phyloP scores from a whole-genome alignment of 2,797 vertebrate genomes.

The Rhinophrynus dorsalis region DNA sequence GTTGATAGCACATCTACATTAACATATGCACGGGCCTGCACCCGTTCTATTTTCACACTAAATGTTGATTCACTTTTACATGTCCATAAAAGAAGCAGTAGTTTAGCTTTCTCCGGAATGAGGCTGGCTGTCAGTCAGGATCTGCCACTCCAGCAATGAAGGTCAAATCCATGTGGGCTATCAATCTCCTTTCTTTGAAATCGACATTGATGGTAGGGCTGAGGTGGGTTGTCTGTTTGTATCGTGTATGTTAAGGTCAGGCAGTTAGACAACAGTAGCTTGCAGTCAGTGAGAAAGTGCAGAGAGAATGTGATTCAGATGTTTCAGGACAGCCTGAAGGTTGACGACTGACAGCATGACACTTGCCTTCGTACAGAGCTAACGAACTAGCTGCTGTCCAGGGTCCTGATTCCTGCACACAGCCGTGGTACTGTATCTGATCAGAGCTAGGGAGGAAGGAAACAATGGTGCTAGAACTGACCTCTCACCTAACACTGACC shows the following conservation, averaged over 20 bases:
- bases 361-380: constrained; percentile 73
- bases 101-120: constrained; percentile 57
- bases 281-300: constrained; percentile 66
- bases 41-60: constrained; percentile 8
- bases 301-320: constrained; percentile 57
- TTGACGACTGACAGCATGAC: constrained; percentile 84
- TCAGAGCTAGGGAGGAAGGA: constrained; percentile 43
- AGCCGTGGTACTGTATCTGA: constrained; percentile 26
- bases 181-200: constrained; percentile 62
- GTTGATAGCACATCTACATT: no score
- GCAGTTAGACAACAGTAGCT: constrained; percentile 73
- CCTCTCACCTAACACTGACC: constrained; percentile 45
- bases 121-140: constrained; percentile 58
- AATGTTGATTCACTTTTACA: constrained; percentile 39
- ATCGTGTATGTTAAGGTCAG: constrained; percentile 73
- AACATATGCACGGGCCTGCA: constrained; percentile 1
- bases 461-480: constrained; percentile 50
- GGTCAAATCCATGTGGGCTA: constrained; percentile 67
- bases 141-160: constrained; percentile 60
- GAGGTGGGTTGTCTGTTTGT: constrained; percentile 73
- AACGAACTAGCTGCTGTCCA: constrained; percentile 59
- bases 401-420: constrained; percentile 56
- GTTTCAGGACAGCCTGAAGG: constrained; percentile 72
- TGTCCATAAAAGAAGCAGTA: constrained; percentile 34
- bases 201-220: constrained; percentile 66